Base-by-base conservation (phyloP, 2,113 vertebrate species). In the Thryonomys swinderianus region DNA sequence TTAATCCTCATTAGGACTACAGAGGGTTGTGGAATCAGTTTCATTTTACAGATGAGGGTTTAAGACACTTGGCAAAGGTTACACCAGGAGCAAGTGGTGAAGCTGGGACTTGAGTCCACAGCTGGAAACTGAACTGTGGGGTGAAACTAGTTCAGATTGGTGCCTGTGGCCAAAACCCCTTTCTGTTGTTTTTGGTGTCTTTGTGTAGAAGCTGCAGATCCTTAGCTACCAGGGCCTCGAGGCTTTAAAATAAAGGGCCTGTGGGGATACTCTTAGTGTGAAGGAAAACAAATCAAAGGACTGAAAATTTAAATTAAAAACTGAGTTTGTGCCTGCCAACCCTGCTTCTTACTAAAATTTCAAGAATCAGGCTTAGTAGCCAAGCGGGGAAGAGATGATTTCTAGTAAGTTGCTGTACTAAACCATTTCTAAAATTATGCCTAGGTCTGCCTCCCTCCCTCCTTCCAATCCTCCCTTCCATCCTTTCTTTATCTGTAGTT, bases 261-360 rank as follows among this genome's bases (percentile, higher is more conserved):
- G 40, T 25, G 45, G 89, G 76, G 76, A 57, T 57, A 48, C 76
- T 67, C 61, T 87, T 80, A 90, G 67, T 84, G 82, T 94, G 89
- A 45, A 90, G 6, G 13, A 90, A 94, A 95, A 95, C 85, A 96
- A 96, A 92, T 95, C 95, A 94, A 92, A 96, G 67, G 74, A 32
- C 59, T 69, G 32, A 53, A 66, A 1, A 2, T 82, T 90, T 59
- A 66, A 76, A 84, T 78, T 42, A 32, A 80, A 67, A 90, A 90
- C 84, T 21, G 62, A 90, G 82, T 16, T 61, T 59, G 64, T 93
- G 90, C 92, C 92, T 94, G 42, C 13, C 0, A 82, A 74, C 51
- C 62, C 51, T 34, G 59, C 59, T 10, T 93, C 79, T 89, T 62
- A 84, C 94, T 37, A 83, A 87, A 94, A 80, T 91, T 79, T 95